Evolutionary conservation across 2,888 invertebrate genomes (phyloP).

Genomic region (Xylota segnis): DNA sequence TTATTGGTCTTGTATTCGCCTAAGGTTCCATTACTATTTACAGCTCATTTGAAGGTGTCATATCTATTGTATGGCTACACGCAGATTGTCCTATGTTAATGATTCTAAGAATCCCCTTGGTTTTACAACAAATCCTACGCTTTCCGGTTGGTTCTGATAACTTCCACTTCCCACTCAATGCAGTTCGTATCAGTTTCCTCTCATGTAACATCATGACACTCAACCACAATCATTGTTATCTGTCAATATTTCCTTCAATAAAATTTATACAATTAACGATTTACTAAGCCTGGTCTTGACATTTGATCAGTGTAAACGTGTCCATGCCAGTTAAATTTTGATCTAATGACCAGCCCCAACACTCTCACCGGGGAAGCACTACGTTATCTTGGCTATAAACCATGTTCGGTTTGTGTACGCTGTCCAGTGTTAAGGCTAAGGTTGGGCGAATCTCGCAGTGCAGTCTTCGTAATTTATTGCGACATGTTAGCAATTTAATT

Average conservation of each 20-base stretch:
- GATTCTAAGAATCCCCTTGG: no score
- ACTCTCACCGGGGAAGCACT: conserved; percentile 1
- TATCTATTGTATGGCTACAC: no score
- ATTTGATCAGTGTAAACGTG: conserved; percentile 40
- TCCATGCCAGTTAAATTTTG: conserved; percentile 36
- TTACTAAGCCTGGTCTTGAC: conserved; percentile 26
- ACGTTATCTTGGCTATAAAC: conserved; percentile 37
- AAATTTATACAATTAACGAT: conserved; percentile 5
- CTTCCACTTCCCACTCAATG: not conserved
- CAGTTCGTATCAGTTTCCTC: not conserved
- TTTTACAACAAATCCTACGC: not conserved
- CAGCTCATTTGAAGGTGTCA: no score
- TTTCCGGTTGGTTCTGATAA: not conserved
- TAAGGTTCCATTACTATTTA: no score
- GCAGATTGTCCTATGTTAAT: no score
- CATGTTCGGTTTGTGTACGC: conserved; percentile 16
- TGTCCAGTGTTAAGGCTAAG: conserved; percentile 34
- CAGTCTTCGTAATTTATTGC: conserved; percentile 39
- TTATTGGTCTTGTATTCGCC: no score
- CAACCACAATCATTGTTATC: not conserved
- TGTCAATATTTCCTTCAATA: conserved; percentile 30
- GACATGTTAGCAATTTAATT: conserved; percentile 34
- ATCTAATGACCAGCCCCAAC: conserved; percentile 50
- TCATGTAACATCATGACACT: not conserved
- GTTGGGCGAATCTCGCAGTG: conserved; percentile 22